Percentiles rank a stretch among this genome's conserved stretches.
phyloP scores from a whole-genome alignment of 2,888 invertebrate species.

The Latrodectus elegans region DNA sequence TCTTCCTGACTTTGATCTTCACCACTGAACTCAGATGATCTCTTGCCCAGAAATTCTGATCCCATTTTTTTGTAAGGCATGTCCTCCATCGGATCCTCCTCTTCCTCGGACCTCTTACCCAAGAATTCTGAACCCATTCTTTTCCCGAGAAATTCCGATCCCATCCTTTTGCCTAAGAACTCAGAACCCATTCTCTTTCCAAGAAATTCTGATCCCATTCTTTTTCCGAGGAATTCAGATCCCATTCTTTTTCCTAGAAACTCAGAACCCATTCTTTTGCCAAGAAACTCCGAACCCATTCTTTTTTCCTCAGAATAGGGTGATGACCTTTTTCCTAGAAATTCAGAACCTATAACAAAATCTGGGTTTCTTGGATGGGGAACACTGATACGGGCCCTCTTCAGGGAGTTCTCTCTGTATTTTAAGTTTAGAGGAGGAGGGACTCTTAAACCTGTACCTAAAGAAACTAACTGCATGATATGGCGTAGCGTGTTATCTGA shows the following conservation, averaged over 20 bases:
- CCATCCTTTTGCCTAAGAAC: constrained; percentile 64
- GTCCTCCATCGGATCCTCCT: constrained; percentile 43
- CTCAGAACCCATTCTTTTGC: constrained; percentile 54
- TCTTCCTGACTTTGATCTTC: neutral
- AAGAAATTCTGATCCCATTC: constrained; percentile 61
- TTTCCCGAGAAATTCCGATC: constrained; percentile 47
- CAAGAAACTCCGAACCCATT: constrained; percentile 49
- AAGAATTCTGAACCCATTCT: constrained; percentile 68
- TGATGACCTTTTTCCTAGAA: constrained; percentile 48
- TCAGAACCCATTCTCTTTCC: constrained; percentile 64
- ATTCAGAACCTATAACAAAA: constrained; percentile 59
- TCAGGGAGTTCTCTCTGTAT: constrained; percentile 52
- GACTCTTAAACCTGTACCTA: constrained; percentile 61
- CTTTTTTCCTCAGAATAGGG: constrained; percentile 11
- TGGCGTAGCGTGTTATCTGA: constrained; percentile 64
- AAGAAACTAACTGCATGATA: constrained; percentile 53
- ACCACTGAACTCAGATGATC: constrained; percentile 17
- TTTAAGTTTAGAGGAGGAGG: constrained; percentile 47
- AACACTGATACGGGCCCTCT: constrained; percentile 42
- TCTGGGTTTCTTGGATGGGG: constrained; percentile 35
- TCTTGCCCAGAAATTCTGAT: constrained; percentile 71
- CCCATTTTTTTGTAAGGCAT: constrained; percentile 70
- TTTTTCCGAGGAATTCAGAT: constrained; percentile 39
- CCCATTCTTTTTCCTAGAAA: constrained; percentile 63
- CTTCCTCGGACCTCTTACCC: constrained; percentile 47